Evolutionary conservation across 2,888 invertebrate genomes (phyloP), one percentile per base, ranked within the genome.

Genomic region (Glyphotaelius pellucidus): DNA sequence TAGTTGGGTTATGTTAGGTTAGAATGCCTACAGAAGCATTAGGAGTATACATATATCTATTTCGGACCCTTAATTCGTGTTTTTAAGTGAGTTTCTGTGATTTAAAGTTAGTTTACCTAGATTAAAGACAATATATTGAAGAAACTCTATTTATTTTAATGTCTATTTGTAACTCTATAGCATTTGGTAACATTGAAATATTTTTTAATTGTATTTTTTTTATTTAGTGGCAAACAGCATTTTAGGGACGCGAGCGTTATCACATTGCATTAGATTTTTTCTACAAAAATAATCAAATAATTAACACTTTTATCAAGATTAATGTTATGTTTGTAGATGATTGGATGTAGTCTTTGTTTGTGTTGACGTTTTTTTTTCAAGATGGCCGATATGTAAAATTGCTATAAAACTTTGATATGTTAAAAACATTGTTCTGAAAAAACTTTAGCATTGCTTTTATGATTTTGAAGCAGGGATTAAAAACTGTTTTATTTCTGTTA

Each of bases 381-480:
- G 67, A 67, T 67, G 67, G 67, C 67, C 25, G 67, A 67, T 67
- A n/a, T 86, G 86, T 86, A 86, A 86, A 86, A 86, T 86, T 86
- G 11, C 86, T 86, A 86, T 35, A 86, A 86, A 86, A 86, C 86
- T 83, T 83, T 86, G 86, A 86, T 86, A 86, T 86, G 86, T 38
- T n/a, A 35, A 12, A 42, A 42, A 86, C 25, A 47, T 86, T 47
- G 83, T 83, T 83, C 38, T 83, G 83, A 83, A 32, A 35, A 83
- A 35, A 35, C 32, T 31, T 19, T 81, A 15, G 9, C 25, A 25
- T 67, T 67, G 67, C 67, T 67, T 67, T 67, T 25, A 67, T 25
- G 25, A 25, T 67, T 67, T 67, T 67, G 67, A 67, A 67, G 67
- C 67, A 9, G 67, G 67, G 67, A 5, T 35, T 38, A 32, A 35